Conservation (phyloP, 2,888 invertebrate species). For the Plemyria rubiginata region DNA sequence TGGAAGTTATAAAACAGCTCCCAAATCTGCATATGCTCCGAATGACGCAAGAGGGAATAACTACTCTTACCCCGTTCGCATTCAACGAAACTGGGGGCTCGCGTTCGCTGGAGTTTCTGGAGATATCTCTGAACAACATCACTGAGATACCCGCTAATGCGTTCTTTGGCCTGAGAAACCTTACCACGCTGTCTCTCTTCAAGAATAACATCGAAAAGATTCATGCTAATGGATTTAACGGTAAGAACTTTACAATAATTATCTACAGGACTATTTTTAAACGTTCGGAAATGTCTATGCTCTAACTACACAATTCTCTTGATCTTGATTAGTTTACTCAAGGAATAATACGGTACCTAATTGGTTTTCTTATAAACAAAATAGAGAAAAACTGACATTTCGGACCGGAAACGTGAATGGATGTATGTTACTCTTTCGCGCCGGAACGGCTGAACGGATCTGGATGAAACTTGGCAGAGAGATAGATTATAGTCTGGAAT, state of each 20-base stretch:
- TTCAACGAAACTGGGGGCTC: background rate
- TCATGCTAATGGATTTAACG: constrained; percentile 10
- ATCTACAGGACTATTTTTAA: no score
- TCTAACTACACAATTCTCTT: no score
- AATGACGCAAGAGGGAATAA: background rate
- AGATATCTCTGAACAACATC: constrained; percentile 31
- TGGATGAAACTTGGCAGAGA: no score
- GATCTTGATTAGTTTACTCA: no score
- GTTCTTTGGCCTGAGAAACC: constrained; percentile 38
- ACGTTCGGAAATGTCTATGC: no score
- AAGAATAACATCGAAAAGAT: constrained; percentile 39
- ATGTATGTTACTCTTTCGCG: no score
- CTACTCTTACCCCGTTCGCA: background rate
- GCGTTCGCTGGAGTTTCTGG: constrained; percentile 18
- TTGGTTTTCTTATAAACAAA: no score
- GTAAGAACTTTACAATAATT: background rate
- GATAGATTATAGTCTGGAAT: no score
- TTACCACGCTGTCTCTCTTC: constrained; percentile 42
- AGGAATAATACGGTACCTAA: no score
- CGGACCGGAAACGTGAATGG: no score
- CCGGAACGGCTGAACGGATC: no score
- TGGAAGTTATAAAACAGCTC: background rate
- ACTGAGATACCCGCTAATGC: constrained; percentile 31
- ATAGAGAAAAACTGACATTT: no score
- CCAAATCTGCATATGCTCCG: background rate